These are phyloP conservation scores for Tetramorium simillimum DNA, from an alignment of 1,140 invertebrate genomes.

Conservation along the genomic window DNA sequence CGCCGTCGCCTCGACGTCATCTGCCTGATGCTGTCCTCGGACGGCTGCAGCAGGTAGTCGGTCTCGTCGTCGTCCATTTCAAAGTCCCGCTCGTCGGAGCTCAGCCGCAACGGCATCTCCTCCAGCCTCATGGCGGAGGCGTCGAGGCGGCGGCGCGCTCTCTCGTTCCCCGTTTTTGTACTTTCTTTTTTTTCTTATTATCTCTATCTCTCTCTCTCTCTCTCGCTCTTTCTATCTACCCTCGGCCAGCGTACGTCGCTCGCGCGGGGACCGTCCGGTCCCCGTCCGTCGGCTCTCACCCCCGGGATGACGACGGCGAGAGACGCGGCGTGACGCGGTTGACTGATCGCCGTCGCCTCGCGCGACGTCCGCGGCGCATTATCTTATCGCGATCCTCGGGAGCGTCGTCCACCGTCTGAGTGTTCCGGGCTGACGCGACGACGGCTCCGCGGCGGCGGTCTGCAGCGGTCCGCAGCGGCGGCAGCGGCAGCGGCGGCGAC, in stretches of 20 bases:
- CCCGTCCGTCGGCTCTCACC: neutral
- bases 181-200: neutral
- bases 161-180: conserved; percentile 43
- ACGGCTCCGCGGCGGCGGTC: neutral
- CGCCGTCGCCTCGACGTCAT: conserved; percentile 76
- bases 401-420: neutral
- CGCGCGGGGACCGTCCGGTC: neutral
- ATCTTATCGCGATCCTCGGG: conserved; percentile 39
- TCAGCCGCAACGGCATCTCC: conserved; percentile 86
- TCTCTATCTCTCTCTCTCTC: neutral
- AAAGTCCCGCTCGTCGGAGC: conserved; percentile 87
- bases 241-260: too few relatives aligned
- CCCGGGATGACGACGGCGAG: neutral
- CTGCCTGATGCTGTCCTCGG: conserved; percentile 80
- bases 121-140: conserved; percentile 83
- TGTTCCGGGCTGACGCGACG: neutral
- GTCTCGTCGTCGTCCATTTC: conserved; percentile 89
- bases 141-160: conserved; percentile 25
- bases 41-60: conserved; percentile 87
- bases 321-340: conserved; percentile 18
- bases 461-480: neutral
- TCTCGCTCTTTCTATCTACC: neutral
- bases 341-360: conserved; percentile 41
- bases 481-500: neutral
- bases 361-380: conserved; percentile 38